These are phyloP conservation scores for Riparia riparia DNA, from an alignment of 2,113 vertebrate genomes.

Conservation along the genomic window DNA sequence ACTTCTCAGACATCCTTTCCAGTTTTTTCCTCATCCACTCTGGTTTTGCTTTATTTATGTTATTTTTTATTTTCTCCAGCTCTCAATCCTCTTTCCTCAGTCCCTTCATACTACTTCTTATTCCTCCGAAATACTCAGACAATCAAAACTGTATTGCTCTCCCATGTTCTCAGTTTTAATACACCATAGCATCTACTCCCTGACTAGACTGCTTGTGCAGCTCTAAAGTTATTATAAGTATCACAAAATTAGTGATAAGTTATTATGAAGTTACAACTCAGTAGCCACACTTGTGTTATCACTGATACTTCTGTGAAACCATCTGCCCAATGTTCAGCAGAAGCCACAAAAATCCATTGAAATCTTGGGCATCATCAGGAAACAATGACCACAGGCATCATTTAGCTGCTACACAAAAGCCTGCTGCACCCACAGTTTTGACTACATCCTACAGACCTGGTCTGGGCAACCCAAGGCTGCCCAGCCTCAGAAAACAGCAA, in stretches of 20 bases:
- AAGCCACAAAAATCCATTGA: neutral
- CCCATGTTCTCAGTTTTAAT: neutral
- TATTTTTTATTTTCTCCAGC: neutral
- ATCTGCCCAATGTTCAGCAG: neutral
- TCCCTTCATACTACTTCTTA: neutral
- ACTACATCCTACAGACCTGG: neutral
- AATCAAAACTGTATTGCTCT: neutral
- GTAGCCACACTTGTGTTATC: neutral
- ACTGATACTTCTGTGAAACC: neutral
- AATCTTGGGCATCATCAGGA: neutral
- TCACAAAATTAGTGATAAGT: too few relatives aligned
- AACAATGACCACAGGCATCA: neutral
- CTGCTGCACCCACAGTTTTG: neutral
- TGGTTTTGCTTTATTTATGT: neutral
- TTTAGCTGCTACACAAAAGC: neutral
- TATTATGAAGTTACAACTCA: neutral
- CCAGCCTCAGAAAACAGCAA: neutral
- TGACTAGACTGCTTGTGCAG: neutral
- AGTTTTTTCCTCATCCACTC: neutral
- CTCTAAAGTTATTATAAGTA: neutral
- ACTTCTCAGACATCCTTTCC: neutral
- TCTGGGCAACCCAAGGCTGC: neutral
- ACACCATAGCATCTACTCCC: neutral
- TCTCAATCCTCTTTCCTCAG: neutral
- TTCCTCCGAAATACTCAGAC: neutral